Conservation (phyloP, 2,113 vertebrate genomes). For the Ameiurus melas region DNA sequence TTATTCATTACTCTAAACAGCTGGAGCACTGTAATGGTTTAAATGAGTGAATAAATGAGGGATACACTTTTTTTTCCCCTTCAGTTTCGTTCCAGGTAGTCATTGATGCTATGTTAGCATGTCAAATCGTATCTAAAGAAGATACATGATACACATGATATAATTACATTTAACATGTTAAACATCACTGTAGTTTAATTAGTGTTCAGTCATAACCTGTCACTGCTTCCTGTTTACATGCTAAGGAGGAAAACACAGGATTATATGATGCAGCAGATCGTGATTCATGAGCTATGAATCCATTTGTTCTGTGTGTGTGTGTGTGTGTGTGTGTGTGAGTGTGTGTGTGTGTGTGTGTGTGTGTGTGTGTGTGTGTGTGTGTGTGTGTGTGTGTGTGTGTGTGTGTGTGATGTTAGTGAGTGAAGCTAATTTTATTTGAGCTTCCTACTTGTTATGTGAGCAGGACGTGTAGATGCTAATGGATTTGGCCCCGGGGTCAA, state of each 20-base stretch:
- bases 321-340: not conserved
- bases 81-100: not conserved
- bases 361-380: slow-evolving; percentile 40
- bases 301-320: not conserved
- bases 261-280: not conserved
- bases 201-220: not conserved
- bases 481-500: slow-evolving; percentile 48
- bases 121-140: not conserved
- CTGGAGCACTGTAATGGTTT: no score
- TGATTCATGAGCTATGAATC: not conserved
- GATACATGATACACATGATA: not conserved
- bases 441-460: slow-evolving; percentile 49
- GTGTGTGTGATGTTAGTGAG: not conserved
- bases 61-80: not conserved
- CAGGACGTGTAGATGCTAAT: slow-evolving; percentile 56
- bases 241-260: not conserved
- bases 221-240: not conserved
- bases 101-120: not conserved
- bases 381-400: not conserved
- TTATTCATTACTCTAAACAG: no score
- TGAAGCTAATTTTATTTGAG: not conserved
- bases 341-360: not conserved
- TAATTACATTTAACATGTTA: not conserved
- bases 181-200: not conserved
- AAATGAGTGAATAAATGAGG: no score